Conservation (phyloP, 2,113 vertebrate genomes). For the Aspidoscelis tigris region DNA sequence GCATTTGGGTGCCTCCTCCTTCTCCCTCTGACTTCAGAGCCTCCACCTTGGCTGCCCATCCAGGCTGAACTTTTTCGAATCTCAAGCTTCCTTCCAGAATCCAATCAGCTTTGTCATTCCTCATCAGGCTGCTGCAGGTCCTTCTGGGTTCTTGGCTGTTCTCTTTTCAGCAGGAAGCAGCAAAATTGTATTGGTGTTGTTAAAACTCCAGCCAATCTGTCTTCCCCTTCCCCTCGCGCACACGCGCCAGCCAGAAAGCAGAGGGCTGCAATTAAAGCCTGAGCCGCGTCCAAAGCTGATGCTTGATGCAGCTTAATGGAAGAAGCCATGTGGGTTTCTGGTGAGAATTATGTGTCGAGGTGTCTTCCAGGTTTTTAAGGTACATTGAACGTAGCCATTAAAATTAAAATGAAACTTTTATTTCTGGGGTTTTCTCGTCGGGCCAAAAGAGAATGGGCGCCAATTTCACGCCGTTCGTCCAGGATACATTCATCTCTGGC, state of each 20-base stretch:
- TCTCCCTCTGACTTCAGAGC: accelerated
- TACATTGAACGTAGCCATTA: neutral
- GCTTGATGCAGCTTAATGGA: neutral
- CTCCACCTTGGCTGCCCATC: neutral
- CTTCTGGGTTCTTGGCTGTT: accelerated
- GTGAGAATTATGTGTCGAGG: constrained; percentile 6
- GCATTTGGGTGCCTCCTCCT: too few species aligned
- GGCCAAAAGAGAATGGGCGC: constrained; percentile 32
- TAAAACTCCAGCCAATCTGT: neutral
- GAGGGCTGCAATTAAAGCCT: neutral
- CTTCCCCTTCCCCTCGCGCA: accelerated
- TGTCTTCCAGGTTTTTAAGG: constrained; percentile 10
- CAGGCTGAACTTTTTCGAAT: neutral
- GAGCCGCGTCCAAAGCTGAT: neutral
- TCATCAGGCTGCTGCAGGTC: neutral
- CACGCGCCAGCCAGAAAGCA: neutral
- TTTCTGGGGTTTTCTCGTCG: constrained; percentile 44
- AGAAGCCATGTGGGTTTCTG: neutral
- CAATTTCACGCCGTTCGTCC: constrained; percentile 29
- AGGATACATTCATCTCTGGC: neutral
- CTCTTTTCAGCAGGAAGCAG: neutral
- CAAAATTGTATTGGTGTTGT: neutral
- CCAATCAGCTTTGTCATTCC: neutral
- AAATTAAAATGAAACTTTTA: constrained; percentile 14
- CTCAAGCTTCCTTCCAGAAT: neutral